Evolutionary conservation across 2,888 invertebrate genomes (phyloP).

Genomic region (Ceramica pisi): DNA sequence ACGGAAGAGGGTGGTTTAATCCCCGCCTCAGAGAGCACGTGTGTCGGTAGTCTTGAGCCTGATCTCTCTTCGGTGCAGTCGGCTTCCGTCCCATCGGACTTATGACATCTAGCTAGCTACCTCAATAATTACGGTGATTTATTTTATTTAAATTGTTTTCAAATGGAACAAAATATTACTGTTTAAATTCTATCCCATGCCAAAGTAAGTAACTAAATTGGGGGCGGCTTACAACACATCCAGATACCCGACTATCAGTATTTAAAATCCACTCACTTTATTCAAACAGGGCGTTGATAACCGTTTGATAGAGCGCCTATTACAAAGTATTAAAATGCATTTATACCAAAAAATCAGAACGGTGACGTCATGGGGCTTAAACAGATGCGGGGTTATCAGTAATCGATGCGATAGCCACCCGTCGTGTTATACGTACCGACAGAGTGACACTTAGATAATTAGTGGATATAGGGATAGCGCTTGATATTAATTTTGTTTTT

Average conservation of each 20-base stretch:
- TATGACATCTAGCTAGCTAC: no score
- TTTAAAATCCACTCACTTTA: conserved; percentile 57
- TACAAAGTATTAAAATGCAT: conserved; percentile 54
- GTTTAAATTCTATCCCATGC: background rate
- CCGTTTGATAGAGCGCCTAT: conserved; percentile 48
- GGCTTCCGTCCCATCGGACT: no score
- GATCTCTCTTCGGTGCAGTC: no score
- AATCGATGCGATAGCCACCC: conserved; percentile 64
- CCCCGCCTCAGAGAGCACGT: no score
- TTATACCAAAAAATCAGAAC: conserved; percentile 60
- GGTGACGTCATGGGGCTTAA: conserved; percentile 59
- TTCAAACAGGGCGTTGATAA: conserved; percentile 53
- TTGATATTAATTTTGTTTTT: conserved; percentile 31
- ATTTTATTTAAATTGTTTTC: background rate
- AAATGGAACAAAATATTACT: background rate
- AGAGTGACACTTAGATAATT: conserved; percentile 57
- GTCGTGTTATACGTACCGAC: conserved; percentile 51
- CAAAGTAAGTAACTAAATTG: conserved; percentile 18
- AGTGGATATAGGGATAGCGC: conserved; percentile 54
- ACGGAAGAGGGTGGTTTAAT: no score
- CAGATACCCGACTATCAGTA: conserved; percentile 45
- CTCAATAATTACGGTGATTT: no score
- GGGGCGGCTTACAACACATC: conserved; percentile 36
- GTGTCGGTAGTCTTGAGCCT: no score
- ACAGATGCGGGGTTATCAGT: conserved; percentile 69